phyloP scores from a whole-genome alignment of 1,140 invertebrate species.

The Pinna nobilis region DNA sequence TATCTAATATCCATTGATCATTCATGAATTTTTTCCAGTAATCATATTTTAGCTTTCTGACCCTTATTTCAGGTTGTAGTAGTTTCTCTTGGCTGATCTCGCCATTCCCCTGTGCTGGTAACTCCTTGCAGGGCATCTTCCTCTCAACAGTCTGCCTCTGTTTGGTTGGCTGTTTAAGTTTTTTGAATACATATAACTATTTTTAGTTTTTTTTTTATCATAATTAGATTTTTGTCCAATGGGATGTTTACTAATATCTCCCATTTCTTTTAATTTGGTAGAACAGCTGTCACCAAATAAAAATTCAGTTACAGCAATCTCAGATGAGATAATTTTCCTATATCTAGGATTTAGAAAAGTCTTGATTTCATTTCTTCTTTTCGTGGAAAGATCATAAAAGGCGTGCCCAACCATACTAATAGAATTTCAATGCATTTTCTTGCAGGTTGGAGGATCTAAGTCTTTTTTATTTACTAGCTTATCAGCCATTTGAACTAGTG shows the following conservation, averaged over 20 bases:
- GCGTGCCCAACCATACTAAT: not conserved
- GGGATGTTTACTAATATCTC: not conserved
- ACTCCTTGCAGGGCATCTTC: too few species aligned
- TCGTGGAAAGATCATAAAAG: not conserved
- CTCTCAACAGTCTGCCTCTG: too few species aligned
- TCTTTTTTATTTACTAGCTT: not conserved
- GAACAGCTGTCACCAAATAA: too few species aligned
- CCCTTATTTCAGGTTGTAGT: not conserved
- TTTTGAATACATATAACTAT: not conserved
- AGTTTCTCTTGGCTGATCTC: not conserved
- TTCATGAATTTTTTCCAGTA: not conserved
- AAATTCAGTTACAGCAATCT: not conserved
- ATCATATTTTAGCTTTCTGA: not conserved
- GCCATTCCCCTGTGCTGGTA: too few species aligned
- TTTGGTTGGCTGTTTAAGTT: not conserved
- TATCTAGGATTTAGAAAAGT: too few species aligned
- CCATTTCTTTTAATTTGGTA: conserved; percentile 4
- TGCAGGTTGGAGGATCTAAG: not conserved
- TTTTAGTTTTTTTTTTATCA: not conserved
- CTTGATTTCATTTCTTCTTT: too few species aligned
- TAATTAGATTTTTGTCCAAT: not conserved
- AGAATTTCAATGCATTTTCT: too few species aligned
- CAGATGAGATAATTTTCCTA: too few species aligned
- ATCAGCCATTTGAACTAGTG: conserved; percentile 7
- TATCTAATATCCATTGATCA: conserved; percentile 1